Base-by-base conservation (phyloP, 2,888 invertebrate species). In the Tenthredo notha region DNA sequence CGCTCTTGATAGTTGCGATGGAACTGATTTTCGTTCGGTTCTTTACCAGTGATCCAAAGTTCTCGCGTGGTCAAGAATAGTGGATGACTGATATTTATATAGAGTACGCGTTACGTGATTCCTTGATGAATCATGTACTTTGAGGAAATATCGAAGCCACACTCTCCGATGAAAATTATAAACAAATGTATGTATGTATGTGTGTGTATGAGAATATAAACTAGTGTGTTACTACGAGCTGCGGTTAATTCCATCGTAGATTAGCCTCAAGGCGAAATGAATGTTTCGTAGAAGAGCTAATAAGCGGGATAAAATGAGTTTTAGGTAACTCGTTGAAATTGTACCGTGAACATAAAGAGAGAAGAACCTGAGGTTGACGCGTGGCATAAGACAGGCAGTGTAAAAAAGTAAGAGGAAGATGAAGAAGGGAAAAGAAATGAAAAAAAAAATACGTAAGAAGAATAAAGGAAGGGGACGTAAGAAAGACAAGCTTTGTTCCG, bases 401-500 rank as follows among this genome's bases (percentile, higher is more conserved):
- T 83, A 47, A 70, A 29, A 33, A 67, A 33, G 37, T 9, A 83
- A 67, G 29, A 47, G 29, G 18, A 15, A 47, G 40, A 10, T 29
- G 67, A 25, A 47, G 43, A 29, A 43, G 29, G 33, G 50, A 67
- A 43, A 61, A 58, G 37, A 77, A 77, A 47, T 6, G 33, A 33
- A 33, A 37, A 33, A 33, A 37, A n/a, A 80, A 33, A 80, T 54
- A 54, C 54, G 12, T 40, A 70, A 83, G 83, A 47, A 67, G 83
- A 50, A 65, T 18, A 70, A 47, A 83, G 33, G 67, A 47, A 70
- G 37, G 67, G n/a, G 21, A 67, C 43, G 29, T 65, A 83, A 83
- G 83, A 83, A 83, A 67, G 83, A 83, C 83, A 50, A 83, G 83
- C 83, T 83, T 83, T 83, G 67, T 83, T 83, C 80, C 37, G 21